Percentiles rank a stretch among this genome's conserved stretches.
phyloP scores from a whole-genome alignment of 2,113 vertebrate species.

The Columba livia region DNA sequence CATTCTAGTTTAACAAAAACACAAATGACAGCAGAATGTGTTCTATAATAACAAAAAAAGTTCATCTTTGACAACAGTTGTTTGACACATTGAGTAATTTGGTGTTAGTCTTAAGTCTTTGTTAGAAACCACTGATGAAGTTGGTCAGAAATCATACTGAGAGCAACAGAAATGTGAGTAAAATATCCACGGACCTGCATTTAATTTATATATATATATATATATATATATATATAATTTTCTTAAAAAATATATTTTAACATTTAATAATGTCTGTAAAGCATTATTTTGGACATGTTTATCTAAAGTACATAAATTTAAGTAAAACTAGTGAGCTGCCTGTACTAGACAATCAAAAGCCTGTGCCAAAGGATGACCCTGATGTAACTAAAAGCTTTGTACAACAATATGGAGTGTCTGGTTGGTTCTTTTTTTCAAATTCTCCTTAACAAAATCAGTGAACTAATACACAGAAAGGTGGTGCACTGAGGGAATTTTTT shows the following conservation, averaged over 20 bases:
- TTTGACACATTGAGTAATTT: not conserved
- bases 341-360: not conserved
- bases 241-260: not conserved
- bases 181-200: not conserved
- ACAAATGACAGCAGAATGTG: not conserved
- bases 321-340: not conserved
- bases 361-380: not conserved
- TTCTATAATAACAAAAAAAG: not conserved
- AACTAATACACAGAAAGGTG: not conserved
- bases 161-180: not conserved
- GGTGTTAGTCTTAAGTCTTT: not conserved
- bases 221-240: no score
- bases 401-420: not conserved
- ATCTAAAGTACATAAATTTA: not conserved
- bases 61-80: not conserved
- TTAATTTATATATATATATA: not conserved
- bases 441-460: not conserved
- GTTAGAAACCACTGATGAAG: not conserved
- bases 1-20: not conserved
- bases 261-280: not conserved
- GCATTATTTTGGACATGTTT: not conserved
- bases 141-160: not conserved
- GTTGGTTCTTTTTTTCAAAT: accelerated
- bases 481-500: not conserved
- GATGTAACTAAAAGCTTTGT: not conserved